Base-by-base conservation (phyloP, 1,140 invertebrate species). In the Frieseomelitta varia region DNA sequence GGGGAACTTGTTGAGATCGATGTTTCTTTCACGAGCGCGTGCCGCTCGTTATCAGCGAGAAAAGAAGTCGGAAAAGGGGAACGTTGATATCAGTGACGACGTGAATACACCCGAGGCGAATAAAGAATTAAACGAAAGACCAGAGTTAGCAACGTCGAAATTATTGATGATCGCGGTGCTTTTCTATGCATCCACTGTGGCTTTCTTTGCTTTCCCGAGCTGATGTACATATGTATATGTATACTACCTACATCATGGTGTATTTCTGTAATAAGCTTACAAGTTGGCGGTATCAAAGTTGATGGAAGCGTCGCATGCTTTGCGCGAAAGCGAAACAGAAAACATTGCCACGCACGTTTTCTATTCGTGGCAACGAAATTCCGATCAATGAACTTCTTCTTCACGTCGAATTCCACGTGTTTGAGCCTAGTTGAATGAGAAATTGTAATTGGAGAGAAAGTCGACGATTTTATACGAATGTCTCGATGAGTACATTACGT, bases 61-160 rank as follows among this genome's bases (percentile, higher is more conserved):
- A 51, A n/a, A 21, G 53, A 19, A 27, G 27, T 8, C 14, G 14
- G 24, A 47, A 47, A 47, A 47, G 21, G 11, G 11, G 61, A 71
- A 27, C 19, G 47, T 72, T 63, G 56, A 71, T 79, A 68, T 79
- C 39, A 21, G 21, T 24, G 21, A 10, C 17, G 24, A 21, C 30
- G 65, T 24, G 81, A 79, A 79, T 79, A 47, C 24, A 84, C 67
- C n/a, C 56, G 55, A 39, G 2, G 17, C 14, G 39, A 51, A 47
- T 84, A 51, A 84, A 84, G 51, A 79, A 84, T 79, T 71, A 51
- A 71, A 56, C 65, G 76, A 58, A n/a, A 61, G 65, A 17, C 55
- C 77, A 79, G 67, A 71, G 81, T 84, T 71, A 63, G 75, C 24
- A 21, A 61, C 55, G 39, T 39, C 6, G 39, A 24, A 79, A 79